Conservation (phyloP, 2,113 vertebrate genomes). For the Taurulus bubalis region DNA sequence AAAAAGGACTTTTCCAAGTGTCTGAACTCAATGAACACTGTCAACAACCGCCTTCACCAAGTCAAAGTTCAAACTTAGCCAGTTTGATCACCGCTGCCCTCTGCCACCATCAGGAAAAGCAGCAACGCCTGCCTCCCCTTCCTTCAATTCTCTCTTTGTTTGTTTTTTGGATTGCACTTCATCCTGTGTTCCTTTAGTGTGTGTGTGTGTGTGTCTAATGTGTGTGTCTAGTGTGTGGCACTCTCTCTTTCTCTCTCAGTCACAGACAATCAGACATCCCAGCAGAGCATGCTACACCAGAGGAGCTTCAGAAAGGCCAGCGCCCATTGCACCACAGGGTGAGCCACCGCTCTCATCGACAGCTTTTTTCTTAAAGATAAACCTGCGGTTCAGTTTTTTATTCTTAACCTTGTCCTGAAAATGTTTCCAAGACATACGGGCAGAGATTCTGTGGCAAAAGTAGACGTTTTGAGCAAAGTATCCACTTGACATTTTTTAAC, state of each 20-base stretch:
- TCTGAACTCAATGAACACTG: neutral
- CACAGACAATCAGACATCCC: neutral
- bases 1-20: neutral
- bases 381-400: neutral
- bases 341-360: constrained; percentile 10
- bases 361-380: neutral
- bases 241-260: neutral
- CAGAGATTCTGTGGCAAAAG: neutral
- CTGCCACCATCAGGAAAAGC: constrained; percentile 31
- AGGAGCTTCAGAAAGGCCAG: constrained; percentile 29
- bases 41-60: neutral
- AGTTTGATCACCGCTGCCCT: neutral
- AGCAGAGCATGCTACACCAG: constrained; percentile 21
- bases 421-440: neutral
- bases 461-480: neutral
- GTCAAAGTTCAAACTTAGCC: neutral
- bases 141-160: constrained; percentile 65
- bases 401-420: neutral
- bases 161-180: constrained; percentile 24
- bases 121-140: constrained; percentile 47
- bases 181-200: constrained; percentile 25
- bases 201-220: neutral
- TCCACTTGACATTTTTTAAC: neutral
- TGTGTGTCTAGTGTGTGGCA: neutral
- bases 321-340: constrained; percentile 10